Evolutionary conservation across 2,113 vertebrate genomes (phyloP), one percentile per base, ranked within the genome.

Genomic region (Mirounga angustirostris): DNA sequence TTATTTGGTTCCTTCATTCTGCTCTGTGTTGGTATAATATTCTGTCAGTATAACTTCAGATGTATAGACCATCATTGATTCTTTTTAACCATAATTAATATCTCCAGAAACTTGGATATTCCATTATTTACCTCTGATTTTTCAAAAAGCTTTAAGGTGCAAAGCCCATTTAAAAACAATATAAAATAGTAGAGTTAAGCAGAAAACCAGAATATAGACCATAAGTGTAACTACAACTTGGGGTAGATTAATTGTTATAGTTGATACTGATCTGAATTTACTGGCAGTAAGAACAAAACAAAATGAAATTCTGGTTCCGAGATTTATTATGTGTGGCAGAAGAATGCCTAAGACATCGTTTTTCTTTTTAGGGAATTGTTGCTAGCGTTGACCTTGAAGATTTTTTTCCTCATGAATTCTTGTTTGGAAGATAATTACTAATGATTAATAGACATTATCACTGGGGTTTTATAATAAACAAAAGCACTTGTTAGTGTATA

Each of bases 1-100:
- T 93, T 93, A n/a, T 91, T 95, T 89, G 81, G 10, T 86, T 92
- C 50, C 11, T 65, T 89, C 50, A 58, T 92, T 94, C 40, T 78
- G 30, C 36, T 92, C 40, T 89, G 4, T 86, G 40, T 91, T 92
- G 12, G 33, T 69, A 18, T 82, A 26, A 46, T 81, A 89, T 80
- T 76, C n/a, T 89, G 0, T 59, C 52, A 69, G 1, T 85, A 4
- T 79, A 84, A 28, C 63, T 88, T 80, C 33, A 93, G 22, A 61
- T 30, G 6, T 65, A 33, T 67, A 93, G 78, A 50, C 36, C 65
- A 15, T 67, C 79, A 54, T n/a, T 58, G 80, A 46, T 12, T 74
- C 16, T 94, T 58, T 71, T 80, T 73, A 71, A 58, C 21, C 46
- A 56, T 71, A 71, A 83, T 82, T 74, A 71, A 40, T 97, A 92